A percentile compares a stretch with the other conserved stretches of the same genome.
Evolutionary conservation across 2,797 vertebrate species (phyloP).

Genomic region (Odontamblyopus rebecca): DNA sequence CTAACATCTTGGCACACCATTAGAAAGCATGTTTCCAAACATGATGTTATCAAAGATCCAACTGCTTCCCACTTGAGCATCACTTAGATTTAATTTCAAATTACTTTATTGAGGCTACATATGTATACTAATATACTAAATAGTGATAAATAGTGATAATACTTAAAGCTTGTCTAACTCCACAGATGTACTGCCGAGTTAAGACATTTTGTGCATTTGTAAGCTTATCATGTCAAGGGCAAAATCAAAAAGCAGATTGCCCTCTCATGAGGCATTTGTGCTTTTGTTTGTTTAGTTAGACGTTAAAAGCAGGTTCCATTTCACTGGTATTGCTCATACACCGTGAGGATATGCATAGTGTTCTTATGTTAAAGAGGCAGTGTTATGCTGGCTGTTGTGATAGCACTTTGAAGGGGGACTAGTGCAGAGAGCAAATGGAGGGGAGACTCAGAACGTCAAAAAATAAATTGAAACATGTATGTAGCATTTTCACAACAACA

Average conservation of each 20-base stretch:
- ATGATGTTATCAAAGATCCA: conserved; percentile 7
- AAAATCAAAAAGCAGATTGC: conserved; percentile 41
- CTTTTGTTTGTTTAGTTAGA: conserved; percentile 35
- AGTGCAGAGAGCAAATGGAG: too few species aligned
- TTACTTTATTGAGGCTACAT: conserved; percentile 18
- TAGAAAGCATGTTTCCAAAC: conserved; percentile 19
- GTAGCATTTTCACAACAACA: too few species aligned
- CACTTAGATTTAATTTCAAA: conserved; percentile 26
- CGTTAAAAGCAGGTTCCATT: conserved; percentile 30
- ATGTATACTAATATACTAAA: neutral
- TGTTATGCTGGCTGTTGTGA: too few species aligned
- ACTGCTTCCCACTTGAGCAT: neutral
- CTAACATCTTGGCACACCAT: conserved; percentile 13
- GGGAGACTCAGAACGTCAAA: too few species aligned
- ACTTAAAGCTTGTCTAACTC: conserved; percentile 18
- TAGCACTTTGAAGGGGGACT: too few species aligned
- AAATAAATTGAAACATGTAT: too few species aligned
- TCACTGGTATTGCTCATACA: neutral
- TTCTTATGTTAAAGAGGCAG: too few species aligned
- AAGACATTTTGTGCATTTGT: conserved; percentile 31
- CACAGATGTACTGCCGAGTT: conserved; percentile 41
- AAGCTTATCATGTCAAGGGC: conserved; percentile 21
- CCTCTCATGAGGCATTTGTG: conserved; percentile 34
- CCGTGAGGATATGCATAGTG: neutral
- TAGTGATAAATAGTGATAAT: too few species aligned